Conservation (phyloP, 2,113 vertebrate species). For the Etheostoma spectabile region DNA sequence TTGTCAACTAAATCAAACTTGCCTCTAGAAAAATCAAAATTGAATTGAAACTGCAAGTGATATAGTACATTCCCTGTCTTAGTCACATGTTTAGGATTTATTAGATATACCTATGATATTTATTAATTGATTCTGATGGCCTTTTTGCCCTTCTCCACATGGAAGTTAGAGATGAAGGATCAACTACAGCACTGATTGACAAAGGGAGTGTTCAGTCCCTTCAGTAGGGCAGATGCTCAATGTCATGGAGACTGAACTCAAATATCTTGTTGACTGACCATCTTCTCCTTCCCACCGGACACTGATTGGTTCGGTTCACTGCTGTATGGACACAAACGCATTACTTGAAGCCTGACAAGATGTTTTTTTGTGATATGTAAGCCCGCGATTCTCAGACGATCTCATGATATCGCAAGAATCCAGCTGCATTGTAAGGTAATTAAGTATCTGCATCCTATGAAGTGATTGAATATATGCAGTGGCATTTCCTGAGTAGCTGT, state of each 20-base stretch:
- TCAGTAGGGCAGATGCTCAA: slow-evolving; percentile 9
- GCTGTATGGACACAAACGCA: too few species aligned
- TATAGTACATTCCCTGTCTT: neutral
- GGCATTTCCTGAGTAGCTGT: neutral
- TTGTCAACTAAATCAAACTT: neutral
- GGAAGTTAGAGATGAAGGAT: neutral
- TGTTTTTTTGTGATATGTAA: too few species aligned
- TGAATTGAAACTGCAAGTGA: neutral
- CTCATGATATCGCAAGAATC: too few species aligned
- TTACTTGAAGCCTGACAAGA: too few species aligned
- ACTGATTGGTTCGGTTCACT: too few species aligned
- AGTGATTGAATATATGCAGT: neutral
- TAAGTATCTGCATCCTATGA: neutral
- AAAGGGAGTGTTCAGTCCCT: slow-evolving; percentile 15
- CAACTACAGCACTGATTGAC: slow-evolving; percentile 1
- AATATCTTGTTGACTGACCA: slow-evolving; percentile 23
- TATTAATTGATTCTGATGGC: neutral
- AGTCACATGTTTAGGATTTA: neutral
- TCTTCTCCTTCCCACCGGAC: too few species aligned
- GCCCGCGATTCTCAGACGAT: too few species aligned
- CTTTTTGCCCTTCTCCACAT: neutral
- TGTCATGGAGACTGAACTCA: slow-evolving; percentile 6
- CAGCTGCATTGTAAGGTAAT: too few species aligned
- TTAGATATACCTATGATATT: neutral
- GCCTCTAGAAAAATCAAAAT: neutral